A percentile compares a stretch with the other conserved stretches of the same genome.
These are phyloP conservation scores for Prolemur simus DNA, from an alignment of 2,113 vertebrate genomes.

Conservation along the genomic window DNA sequence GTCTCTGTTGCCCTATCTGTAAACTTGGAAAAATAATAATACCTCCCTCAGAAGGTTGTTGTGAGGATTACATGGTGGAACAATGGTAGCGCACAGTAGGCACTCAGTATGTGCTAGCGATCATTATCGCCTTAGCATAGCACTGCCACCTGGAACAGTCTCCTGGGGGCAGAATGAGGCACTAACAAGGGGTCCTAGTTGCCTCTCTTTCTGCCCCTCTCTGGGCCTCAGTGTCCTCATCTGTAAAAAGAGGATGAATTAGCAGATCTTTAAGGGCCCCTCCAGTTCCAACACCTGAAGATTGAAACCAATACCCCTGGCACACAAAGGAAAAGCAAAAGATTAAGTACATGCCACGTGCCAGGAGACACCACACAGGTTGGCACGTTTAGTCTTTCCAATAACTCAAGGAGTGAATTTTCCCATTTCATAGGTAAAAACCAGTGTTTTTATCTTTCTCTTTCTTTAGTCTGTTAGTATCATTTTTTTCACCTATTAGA, in stretches of 20 bases:
- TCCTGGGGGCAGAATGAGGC: rapidly evolving
- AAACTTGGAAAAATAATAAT: not conserved
- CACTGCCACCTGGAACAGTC: not conserved
- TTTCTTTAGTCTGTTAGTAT: not conserved
- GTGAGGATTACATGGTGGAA: not conserved
- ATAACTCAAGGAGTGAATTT: not conserved
- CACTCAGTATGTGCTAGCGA: rapidly evolving
- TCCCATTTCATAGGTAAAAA: not conserved
- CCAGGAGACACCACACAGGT: not conserved
- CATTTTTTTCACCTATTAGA: not conserved
- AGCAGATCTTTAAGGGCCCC: not conserved
- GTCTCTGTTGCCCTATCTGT: not conserved
- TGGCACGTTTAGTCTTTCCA: not conserved
- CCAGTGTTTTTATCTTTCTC: not conserved
- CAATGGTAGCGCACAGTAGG: not conserved
- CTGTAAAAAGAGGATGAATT: not conserved
- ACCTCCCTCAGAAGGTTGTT: not conserved
- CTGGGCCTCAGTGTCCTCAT: not conserved
- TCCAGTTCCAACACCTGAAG: not conserved
- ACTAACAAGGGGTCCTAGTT: not conserved
- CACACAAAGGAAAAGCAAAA: not conserved
- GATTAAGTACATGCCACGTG: not conserved
- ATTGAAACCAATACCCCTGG: not conserved
- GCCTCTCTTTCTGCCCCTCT: not conserved
- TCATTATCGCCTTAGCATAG: not conserved